Evolutionary conservation across 2,797 vertebrate genomes (phyloP).

Genomic region (Otolemur crassicaudatus): DNA sequence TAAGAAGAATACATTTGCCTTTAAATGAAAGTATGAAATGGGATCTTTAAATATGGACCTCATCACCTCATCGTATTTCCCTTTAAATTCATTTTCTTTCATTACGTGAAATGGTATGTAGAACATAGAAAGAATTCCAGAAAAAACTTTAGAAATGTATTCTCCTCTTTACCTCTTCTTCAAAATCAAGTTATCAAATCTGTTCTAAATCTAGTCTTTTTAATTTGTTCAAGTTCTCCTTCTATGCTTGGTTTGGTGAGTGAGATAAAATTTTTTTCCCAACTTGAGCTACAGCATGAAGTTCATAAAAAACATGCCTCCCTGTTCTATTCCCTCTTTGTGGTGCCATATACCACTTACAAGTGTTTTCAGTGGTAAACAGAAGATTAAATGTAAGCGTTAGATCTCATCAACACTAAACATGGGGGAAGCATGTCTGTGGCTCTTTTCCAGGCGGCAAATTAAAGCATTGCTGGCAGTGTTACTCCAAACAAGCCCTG

Average conservation of each 20-base stretch:
- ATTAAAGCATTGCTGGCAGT: slow-evolving; percentile 85
- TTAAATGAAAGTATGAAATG: not conserved
- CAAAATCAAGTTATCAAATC: not conserved
- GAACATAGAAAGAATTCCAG: not conserved
- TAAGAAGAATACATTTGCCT: not conserved
- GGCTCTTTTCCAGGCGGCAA: slow-evolving; percentile 88
- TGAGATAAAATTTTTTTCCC: not conserved
- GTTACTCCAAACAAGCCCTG: slow-evolving; percentile 86
- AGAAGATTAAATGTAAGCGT: slow-evolving; percentile 83
- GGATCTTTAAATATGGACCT: not conserved
- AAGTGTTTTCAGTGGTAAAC: slow-evolving; percentile 82
- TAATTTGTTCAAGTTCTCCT: not conserved
- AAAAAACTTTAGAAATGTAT: not conserved
- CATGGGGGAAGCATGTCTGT: slow-evolving; percentile 80
- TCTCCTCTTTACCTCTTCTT: not conserved
- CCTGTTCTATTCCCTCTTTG: slow-evolving; percentile 37
- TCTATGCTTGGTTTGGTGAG: not conserved
- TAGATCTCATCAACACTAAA: slow-evolving; percentile 85
- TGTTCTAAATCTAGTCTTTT: not conserved
- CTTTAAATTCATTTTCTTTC: not conserved
- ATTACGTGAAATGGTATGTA: not conserved
- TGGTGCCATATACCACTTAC: slow-evolving; percentile 57
- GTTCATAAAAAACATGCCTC: not conserved
- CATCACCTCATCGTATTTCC: not conserved
- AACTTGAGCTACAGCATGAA: not conserved